A percentile compares a stretch with the other conserved stretches of the same genome.
Conservation (phyloP, 92 coral and sea anemone genomes). For the Paragorgia papillata region DNA sequence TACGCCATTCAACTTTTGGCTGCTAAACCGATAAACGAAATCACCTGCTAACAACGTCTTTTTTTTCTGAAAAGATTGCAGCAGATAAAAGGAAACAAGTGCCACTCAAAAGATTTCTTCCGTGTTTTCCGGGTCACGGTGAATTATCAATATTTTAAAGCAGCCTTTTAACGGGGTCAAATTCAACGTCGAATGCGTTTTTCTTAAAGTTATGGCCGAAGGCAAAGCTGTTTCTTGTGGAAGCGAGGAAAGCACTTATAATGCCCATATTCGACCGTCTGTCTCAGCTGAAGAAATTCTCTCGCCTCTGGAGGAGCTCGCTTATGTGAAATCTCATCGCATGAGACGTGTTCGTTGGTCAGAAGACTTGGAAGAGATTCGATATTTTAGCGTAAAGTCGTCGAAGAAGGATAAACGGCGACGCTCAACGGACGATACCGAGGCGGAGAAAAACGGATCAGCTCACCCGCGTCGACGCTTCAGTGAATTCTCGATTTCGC, state of each 20-base stretch:
- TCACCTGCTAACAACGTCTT: too few species aligned
- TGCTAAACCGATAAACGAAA: too few species aligned
- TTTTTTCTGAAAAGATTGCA: too few species aligned
- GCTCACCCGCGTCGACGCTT: slow-evolving; percentile 16
- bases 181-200: too few species aligned
- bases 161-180: too few species aligned
- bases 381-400: slow-evolving; percentile 27
- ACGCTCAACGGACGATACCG: slow-evolving; percentile 3
- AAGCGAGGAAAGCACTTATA: neutral
- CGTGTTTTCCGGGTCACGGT: too few species aligned
- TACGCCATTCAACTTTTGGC: too few species aligned
- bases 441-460: neutral
- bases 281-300: neutral
- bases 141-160: too few species aligned
- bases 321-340: slow-evolving; percentile 34
- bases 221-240: neutral
- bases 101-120: too few species aligned
- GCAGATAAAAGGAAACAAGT: too few species aligned
- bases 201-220: too few species aligned
- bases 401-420: slow-evolving; percentile 25
- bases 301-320: slow-evolving; percentile 19
- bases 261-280: neutral
- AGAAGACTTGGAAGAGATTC: slow-evolving; percentile 38
- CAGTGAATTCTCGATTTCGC: slow-evolving; percentile 10
- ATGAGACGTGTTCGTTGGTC: slow-evolving; percentile 42